Conservation (phyloP, 2,797 vertebrate genomes). For the Epinephelus awoara region DNA sequence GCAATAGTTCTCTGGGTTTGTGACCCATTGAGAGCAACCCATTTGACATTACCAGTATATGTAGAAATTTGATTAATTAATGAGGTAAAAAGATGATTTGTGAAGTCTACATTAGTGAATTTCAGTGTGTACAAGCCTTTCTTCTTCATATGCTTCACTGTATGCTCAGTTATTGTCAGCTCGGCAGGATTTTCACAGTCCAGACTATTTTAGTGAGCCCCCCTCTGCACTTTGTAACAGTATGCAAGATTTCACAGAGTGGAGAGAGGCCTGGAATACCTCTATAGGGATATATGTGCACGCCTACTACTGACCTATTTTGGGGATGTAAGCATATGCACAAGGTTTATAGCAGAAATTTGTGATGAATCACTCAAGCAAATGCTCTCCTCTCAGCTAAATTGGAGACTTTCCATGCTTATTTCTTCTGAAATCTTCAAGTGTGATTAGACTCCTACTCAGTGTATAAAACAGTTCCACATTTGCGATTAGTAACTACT, state of each 20-base stretch:
- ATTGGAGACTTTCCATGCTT: no score
- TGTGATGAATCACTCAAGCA: no score
- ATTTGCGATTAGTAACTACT: no score
- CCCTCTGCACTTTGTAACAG: slow-evolving; percentile 5
- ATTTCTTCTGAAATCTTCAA: no score
- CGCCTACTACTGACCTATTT: slow-evolving; percentile 25
- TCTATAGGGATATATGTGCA: neutral
- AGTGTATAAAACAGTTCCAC: no score
- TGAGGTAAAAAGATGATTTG: neutral
- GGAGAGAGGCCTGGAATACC: neutral
- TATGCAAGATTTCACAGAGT: slow-evolving; percentile 28
- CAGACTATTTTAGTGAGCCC: neutral
- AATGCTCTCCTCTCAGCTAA: no score
- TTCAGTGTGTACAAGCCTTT: neutral
- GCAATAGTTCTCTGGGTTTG: no score
- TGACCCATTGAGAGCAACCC: no score
- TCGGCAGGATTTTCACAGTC: neutral
- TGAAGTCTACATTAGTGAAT: neutral
- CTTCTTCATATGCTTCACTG: neutral
- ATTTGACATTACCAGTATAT: no score
- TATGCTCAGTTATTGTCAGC: neutral
- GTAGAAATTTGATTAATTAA: neutral
- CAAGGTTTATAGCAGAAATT: no score
- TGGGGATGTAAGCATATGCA: neutral
- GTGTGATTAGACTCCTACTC: no score